Conservation (phyloP, 2,113 vertebrate species). For the Orientallactaga bullata region DNA sequence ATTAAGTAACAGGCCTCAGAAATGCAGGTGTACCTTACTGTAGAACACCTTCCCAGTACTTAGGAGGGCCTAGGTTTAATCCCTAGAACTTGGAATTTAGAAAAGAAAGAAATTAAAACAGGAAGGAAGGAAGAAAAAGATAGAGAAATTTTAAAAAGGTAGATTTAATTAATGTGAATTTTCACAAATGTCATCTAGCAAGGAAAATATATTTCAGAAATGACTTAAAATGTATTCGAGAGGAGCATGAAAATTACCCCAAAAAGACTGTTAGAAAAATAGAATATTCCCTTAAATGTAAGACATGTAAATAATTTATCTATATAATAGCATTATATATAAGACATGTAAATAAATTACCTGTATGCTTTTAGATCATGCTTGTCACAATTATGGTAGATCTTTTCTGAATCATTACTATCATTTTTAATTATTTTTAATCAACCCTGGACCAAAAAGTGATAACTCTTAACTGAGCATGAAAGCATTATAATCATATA, state of each 20-base stretch:
- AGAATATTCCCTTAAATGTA: constrained; percentile 19
- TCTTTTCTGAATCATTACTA: constrained; percentile 1
- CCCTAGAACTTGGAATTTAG: too few species aligned
- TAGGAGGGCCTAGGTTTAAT: too few species aligned
- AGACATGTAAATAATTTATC: neutral
- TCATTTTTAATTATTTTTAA: constrained; percentile 70
- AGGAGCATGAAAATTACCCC: neutral
- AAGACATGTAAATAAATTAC: neutral
- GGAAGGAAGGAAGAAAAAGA: neutral
- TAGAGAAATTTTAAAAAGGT: neutral
- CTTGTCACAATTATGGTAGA: neutral
- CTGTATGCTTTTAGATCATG: constrained; percentile 22
- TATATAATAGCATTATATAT: too few species aligned
- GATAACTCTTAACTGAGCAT: neutral
- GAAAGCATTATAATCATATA: neutral
- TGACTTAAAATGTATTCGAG: constrained; percentile 5
- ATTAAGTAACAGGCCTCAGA: neutral
- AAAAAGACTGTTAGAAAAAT: constrained; percentile 2
- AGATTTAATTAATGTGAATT: constrained; percentile 1
- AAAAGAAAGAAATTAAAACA: neutral
- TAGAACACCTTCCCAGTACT: neutral
- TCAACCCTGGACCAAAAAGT: constrained; percentile 12
- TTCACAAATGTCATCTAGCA: neutral
- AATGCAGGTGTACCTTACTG: neutral
- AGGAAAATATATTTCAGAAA: constrained; percentile 28